Evolutionary conservation across 2,797 vertebrate genomes (phyloP).

Genomic region (Aldrovandia affinis): DNA sequence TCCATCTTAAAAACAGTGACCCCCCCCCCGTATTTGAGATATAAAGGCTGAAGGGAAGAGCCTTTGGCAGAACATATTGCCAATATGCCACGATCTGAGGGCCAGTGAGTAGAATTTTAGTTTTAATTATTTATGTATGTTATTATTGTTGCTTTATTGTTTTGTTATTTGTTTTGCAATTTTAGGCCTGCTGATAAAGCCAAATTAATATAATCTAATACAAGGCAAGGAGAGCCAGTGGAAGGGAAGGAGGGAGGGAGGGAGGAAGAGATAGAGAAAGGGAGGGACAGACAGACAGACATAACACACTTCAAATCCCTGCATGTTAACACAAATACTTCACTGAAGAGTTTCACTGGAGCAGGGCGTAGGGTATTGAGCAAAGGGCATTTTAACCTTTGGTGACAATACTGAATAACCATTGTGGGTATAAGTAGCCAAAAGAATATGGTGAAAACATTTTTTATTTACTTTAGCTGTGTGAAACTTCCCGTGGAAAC

Average conservation of each 20-base stretch:
- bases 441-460: constrained; percentile 76
- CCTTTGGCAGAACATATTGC: too few species aligned
- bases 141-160: too few species aligned
- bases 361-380: constrained; percentile 28
- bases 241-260: background rate
- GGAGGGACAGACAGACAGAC: constrained; percentile 1
- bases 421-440: constrained; percentile 72
- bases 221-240: background rate
- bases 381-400: constrained; percentile 68
- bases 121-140: too few species aligned
- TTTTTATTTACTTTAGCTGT: constrained; percentile 99
- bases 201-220: background rate
- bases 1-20: too few species aligned
- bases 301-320: background rate
- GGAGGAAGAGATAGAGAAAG: background rate
- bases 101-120: too few species aligned
- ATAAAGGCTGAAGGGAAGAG: too few species aligned
- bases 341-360: background rate
- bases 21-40: too few species aligned
- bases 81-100: too few species aligned
- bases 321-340: background rate
- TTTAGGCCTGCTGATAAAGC: background rate
- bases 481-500: constrained; percentile 99
- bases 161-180: too few species aligned
- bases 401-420: constrained; percentile 73